Percentiles rank a stretch among this genome's conserved stretches.
Conservation (phyloP, 2,888 invertebrate species). For the Ceraclea dissimilis region DNA sequence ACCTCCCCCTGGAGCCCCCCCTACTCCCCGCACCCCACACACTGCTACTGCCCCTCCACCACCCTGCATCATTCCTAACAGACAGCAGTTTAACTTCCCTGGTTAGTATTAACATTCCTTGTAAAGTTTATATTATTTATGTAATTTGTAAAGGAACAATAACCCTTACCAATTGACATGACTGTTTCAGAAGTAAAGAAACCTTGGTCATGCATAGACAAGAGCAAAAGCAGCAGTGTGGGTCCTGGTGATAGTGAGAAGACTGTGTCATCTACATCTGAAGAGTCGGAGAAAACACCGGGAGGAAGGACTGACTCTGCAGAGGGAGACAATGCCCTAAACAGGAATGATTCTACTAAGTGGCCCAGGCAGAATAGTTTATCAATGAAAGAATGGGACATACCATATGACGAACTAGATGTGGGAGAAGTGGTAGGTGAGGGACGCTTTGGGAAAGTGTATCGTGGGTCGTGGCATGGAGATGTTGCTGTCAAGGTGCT, state of each 20-base stretch:
- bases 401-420: slow-evolving; percentile 90
- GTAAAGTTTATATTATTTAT: too few relatives aligned
- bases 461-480: slow-evolving; percentile 95
- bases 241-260: slow-evolving; percentile 54
- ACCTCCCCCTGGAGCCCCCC: slow-evolving; percentile 37
- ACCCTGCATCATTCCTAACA: slow-evolving; percentile 16
- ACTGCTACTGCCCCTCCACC: slow-evolving; percentile 7
- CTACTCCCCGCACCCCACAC: slow-evolving; percentile 30
- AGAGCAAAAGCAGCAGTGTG: slow-evolving; percentile 28
- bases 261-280: slow-evolving; percentile 64
- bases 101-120: slow-evolving; percentile 39
- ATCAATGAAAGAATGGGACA: slow-evolving; percentile 95
- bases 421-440: slow-evolving; percentile 82
- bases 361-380: slow-evolving; percentile 82
- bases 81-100: slow-evolving; percentile 71
- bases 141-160: background rate
- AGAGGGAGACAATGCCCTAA: slow-evolving; percentile 33
- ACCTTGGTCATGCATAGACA: slow-evolving; percentile 27
- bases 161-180: too few relatives aligned
- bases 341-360: slow-evolving; percentile 38
- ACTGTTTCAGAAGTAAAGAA: slow-evolving; percentile 34
- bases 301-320: slow-evolving; percentile 41
- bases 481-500: slow-evolving; percentile 95
- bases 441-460: slow-evolving; percentile 91
- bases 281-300: slow-evolving; percentile 77